Percentiles rank a stretch among this genome's conserved stretches.
Evolutionary conservation across 2,888 invertebrate genomes (phyloP).

Genomic region (Pheosia gnoma): DNA sequence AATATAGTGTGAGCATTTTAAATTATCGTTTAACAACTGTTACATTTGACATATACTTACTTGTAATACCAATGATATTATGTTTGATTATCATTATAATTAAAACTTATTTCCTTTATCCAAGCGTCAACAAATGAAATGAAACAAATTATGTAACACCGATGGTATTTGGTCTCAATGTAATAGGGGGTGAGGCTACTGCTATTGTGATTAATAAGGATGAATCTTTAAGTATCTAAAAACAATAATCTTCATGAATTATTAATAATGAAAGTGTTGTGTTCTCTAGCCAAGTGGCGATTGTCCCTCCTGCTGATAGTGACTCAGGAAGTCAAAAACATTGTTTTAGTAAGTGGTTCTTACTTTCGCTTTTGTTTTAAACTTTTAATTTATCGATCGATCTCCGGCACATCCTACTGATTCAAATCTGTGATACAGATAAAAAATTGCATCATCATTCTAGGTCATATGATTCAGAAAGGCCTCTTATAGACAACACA

Average conservation of each 20-base stretch:
- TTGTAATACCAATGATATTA: neutral
- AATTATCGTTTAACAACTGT: conserved; percentile 13
- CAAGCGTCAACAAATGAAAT: neutral
- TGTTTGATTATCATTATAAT: neutral
- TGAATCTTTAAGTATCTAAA: too few species aligned
- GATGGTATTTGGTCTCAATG: too few species aligned
- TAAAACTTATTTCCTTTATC: neutral
- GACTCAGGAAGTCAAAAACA: neutral
- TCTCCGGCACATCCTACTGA: neutral
- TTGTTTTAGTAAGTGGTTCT: neutral
- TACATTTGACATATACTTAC: neutral
- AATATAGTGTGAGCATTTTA: neutral
- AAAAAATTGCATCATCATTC: neutral
- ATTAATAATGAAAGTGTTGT: too few species aligned
- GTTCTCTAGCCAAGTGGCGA: conserved; percentile 29
- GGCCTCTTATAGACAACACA: neutral
- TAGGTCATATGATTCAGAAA: neutral
- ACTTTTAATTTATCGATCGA: neutral
- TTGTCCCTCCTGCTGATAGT: conserved; percentile 39
- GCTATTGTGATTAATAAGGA: too few species aligned
- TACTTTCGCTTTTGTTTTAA: neutral
- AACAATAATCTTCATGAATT: too few species aligned
- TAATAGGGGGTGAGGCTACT: too few species aligned
- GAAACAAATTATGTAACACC: too few species aligned
- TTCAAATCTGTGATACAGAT: neutral